A percentile compares a stretch with the other conserved stretches of the same genome.
Conservation (phyloP, 2,113 vertebrate species). For the Callipepla californica region DNA sequence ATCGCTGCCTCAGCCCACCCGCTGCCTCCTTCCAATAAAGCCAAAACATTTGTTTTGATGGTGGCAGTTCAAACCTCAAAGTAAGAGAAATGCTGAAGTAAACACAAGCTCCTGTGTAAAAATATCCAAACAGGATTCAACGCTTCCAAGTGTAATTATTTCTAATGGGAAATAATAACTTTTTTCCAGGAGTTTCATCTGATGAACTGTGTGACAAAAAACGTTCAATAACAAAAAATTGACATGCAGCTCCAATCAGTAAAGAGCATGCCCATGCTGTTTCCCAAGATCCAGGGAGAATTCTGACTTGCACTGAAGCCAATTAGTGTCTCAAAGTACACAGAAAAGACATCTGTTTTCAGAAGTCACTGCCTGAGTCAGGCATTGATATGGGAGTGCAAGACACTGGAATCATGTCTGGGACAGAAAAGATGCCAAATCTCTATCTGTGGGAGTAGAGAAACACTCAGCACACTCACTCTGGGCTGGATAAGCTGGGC, state of each 20-base stretch:
- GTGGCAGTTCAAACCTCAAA: neutral
- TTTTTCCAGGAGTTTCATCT: conserved; percentile 44
- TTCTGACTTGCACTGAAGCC: conserved; percentile 32
- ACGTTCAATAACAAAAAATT: conserved; percentile 25
- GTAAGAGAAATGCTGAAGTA: neutral
- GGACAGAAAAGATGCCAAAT: conserved; percentile 26
- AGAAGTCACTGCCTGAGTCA: conserved; percentile 61
- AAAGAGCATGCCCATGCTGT: conserved; percentile 24
- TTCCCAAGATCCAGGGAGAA: conserved; percentile 59
- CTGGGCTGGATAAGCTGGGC: neutral
- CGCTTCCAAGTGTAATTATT: neutral
- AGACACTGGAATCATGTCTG: neutral
- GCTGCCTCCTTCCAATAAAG: neutral
- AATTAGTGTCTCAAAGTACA: conserved; percentile 67
- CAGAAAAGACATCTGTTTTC: conserved; percentile 72
- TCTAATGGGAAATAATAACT: conserved; percentile 30
- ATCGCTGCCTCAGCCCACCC: neutral
- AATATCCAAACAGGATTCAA: neutral
- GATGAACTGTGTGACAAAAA: neutral
- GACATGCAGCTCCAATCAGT: conserved; percentile 51
- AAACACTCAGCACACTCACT: neutral
- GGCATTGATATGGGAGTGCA: conserved; percentile 15
- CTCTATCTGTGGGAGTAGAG: neutral
- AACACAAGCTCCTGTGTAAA: rapidly evolving
- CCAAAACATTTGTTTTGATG: neutral